Percentiles rank a stretch among this genome's conserved stretches.
phyloP scores from a whole-genome alignment of 2,888 invertebrate genomes.

The Bembecia ichneumoniformis region DNA sequence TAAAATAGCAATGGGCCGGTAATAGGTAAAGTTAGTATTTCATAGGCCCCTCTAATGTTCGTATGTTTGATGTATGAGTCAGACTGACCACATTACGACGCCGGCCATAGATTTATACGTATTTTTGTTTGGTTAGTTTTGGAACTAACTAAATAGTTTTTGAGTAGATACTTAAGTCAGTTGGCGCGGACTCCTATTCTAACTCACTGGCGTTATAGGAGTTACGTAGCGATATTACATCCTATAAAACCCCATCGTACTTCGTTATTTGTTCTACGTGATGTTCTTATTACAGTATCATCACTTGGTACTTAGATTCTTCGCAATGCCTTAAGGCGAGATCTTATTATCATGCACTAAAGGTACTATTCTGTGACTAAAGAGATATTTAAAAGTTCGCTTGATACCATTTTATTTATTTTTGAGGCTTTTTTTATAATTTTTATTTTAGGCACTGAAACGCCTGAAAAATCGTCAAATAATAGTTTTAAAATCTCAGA shows the following conservation, averaged over 20 bases:
- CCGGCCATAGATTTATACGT: slow-evolving; percentile 18
- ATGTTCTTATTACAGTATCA: too few species aligned
- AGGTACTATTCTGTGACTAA: too few species aligned
- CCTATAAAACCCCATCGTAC: background rate
- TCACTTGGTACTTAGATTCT: too few species aligned
- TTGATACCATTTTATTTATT: too few species aligned
- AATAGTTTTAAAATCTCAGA: too few species aligned
- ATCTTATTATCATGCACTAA: too few species aligned
- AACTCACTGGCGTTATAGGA: background rate
- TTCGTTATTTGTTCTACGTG: too few species aligned
- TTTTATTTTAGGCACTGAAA: too few species aligned
- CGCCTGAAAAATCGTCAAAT: too few species aligned
- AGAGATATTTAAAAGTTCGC: too few species aligned
- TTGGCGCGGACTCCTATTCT: background rate
- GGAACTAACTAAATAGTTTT: slow-evolving; percentile 3
- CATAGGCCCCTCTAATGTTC: slow-evolving; percentile 30
- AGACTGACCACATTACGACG: slow-evolving; percentile 25
- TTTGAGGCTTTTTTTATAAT: too few species aligned
- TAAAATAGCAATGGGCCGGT: slow-evolving; percentile 21
- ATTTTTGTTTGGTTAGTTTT: slow-evolving; percentile 17
- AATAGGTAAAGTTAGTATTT: slow-evolving; percentile 47
- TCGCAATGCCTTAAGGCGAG: too few species aligned
- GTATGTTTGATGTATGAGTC: slow-evolving; percentile 31
- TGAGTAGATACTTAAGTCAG: background rate
- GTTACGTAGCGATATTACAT: background rate